These are phyloP conservation scores for Epizoanthus scotinus DNA, from an alignment of 92 coral and sea anemone genomes.

Conservation along the genomic window DNA sequence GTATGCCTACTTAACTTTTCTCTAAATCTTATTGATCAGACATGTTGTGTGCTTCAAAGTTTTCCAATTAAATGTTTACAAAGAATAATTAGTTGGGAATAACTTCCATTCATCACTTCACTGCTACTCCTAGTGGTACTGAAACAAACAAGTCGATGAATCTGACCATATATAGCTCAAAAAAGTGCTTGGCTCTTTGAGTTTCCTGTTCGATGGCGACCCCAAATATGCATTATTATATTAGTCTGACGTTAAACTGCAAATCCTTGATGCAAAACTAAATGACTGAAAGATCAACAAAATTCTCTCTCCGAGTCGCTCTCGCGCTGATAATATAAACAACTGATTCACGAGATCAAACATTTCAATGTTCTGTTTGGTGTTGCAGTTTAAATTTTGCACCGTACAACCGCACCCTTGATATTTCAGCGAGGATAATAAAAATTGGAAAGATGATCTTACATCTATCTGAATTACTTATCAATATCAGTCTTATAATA, in stretches of 20 bases:
- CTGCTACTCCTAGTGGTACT: not conserved
- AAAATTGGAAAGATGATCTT: not conserved
- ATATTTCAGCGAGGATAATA: not conserved
- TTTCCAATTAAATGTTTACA: too few relatives aligned
- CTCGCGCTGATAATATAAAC: not conserved
- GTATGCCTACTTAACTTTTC: too few relatives aligned
- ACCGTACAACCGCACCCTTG: not conserved
- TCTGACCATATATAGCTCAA: conserved; percentile 24
- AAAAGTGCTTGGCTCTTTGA: too few relatives aligned
- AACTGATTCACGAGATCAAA: too few relatives aligned
- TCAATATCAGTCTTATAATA: not conserved
- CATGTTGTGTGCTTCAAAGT: too few relatives aligned
- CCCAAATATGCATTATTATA: not conserved
- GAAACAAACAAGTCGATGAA: not conserved
- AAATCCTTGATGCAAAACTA: not conserved
- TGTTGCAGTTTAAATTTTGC: not conserved
- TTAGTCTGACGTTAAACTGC: not conserved
- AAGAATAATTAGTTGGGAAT: too few relatives aligned
- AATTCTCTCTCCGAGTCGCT: too few relatives aligned
- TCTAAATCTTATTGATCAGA: too few relatives aligned
- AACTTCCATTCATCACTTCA: too few relatives aligned
- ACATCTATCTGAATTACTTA: not conserved
- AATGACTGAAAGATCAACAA: not conserved
- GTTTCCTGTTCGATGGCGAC: not conserved
- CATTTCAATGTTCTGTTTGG: not conserved